Conservation (phyloP, 2,113 vertebrate species). For the human region DNA sequence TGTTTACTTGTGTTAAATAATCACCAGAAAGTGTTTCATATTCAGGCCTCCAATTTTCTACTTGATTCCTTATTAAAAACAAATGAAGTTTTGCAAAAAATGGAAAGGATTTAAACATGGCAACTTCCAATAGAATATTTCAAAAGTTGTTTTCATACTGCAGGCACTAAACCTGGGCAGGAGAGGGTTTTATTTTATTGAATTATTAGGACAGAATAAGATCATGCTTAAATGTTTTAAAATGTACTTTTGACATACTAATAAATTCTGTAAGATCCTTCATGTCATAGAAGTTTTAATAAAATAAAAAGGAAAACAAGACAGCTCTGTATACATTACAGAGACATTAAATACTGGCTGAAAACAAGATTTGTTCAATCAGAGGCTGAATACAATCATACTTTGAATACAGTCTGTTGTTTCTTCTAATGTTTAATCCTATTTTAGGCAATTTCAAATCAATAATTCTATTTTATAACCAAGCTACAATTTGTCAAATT, state of each 20-base stretch:
- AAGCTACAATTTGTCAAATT: not conserved
- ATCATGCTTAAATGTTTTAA: not conserved
- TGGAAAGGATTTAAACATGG: not conserved
- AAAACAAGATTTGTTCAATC: not conserved
- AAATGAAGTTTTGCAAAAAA: not conserved
- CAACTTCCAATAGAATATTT: not conserved
- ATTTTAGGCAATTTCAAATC: not conserved
- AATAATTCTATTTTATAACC: not conserved
- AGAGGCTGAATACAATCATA: not conserved
- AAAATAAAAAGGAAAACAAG: not conserved
- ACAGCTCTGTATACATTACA: not conserved
- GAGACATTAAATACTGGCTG: not conserved
- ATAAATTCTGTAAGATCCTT: not conserved
- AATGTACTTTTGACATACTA: not conserved
- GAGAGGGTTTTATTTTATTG: not conserved
- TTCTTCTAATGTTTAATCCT: not conserved
- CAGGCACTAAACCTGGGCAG: not conserved
- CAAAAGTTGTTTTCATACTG: not conserved
- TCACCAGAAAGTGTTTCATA: not conserved
- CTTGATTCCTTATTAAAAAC: not conserved
- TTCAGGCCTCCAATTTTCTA: not conserved
- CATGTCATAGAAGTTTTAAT: not conserved
- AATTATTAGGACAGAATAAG: not conserved
- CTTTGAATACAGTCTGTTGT: not conserved
- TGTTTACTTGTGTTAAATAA: not conserved